Conservation (phyloP, 2,888 invertebrate species). For the Microchrysa polita region DNA sequence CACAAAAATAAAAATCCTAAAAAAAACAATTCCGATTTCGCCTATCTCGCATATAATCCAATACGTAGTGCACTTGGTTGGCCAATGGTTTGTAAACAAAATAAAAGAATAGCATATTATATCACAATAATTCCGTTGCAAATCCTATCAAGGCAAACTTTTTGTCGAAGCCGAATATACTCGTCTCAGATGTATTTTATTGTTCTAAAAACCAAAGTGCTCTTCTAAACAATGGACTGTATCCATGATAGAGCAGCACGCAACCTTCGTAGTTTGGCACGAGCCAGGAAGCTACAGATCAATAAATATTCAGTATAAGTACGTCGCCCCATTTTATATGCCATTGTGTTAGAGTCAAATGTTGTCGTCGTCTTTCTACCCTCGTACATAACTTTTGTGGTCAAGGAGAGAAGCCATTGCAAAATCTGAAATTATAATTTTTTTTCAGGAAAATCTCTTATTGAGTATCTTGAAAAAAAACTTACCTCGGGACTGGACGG, state of each 20-base stretch:
- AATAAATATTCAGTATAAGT: slow-evolving; percentile 77
- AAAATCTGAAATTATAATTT: slow-evolving; percentile 67
- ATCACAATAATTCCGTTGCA: slow-evolving; percentile 31
- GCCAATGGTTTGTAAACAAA: background rate
- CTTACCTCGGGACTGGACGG: slow-evolving; percentile 72
- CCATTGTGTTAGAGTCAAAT: slow-evolving; percentile 48
- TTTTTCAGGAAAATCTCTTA: slow-evolving; percentile 1
- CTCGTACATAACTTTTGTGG: slow-evolving; percentile 79
- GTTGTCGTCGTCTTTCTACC: slow-evolving; percentile 60
- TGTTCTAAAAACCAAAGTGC: too few relatives aligned
- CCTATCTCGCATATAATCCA: too few relatives aligned
- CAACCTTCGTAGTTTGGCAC: slow-evolving; percentile 71
- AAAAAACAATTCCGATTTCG: too few relatives aligned
- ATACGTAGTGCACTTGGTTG: too few relatives aligned
- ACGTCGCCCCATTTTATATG: slow-evolving; percentile 65
- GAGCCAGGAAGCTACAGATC: slow-evolving; percentile 74
- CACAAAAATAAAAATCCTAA: background rate
- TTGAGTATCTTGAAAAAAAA: slow-evolving; percentile 23
- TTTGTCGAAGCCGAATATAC: slow-evolving; percentile 6
- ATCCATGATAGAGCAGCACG: slow-evolving; percentile 74
- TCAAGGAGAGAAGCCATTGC: slow-evolving; percentile 78
- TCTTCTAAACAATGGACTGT: slow-evolving; percentile 60
- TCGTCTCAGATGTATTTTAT: too few relatives aligned
- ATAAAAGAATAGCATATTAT: background rate
- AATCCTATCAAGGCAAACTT: slow-evolving; percentile 28